Percentiles rank a stretch among this genome's conserved stretches.
phyloP scores from a whole-genome alignment of 1,140 invertebrate species.

The Zaprionus gabonicus region DNA sequence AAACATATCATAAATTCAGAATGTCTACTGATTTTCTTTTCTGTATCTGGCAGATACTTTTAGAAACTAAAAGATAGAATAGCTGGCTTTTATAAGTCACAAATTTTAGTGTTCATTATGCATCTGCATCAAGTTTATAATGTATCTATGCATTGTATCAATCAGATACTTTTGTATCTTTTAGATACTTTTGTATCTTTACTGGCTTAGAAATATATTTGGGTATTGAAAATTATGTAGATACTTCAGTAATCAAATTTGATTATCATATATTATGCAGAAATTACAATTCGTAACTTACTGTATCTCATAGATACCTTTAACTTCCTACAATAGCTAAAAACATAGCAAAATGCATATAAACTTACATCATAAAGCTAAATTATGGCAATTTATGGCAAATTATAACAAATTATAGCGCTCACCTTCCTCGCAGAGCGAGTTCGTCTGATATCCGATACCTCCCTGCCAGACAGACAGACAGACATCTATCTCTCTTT shows the following conservation, averaged over 20 bases:
- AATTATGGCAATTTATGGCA: too few relatives aligned
- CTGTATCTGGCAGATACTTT: background rate
- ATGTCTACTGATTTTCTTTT: background rate
- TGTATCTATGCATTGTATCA: background rate
- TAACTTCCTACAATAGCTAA: background rate
- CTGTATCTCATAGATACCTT: background rate
- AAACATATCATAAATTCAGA: background rate
- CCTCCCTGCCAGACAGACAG: background rate
- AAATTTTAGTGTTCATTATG: too few relatives aligned
- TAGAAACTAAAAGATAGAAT: background rate
- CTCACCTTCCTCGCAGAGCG: too few relatives aligned
- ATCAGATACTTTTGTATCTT: background rate
- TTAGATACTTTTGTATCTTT: background rate
- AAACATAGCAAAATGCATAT: too few relatives aligned
- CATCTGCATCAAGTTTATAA: too few relatives aligned
- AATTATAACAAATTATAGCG: too few relatives aligned
- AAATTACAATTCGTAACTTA: background rate
- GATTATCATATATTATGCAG: background rate
- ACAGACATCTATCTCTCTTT: background rate
- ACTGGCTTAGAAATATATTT: background rate
- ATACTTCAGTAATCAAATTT: background rate
- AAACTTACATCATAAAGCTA: too few relatives aligned
- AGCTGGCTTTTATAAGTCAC: too few relatives aligned
- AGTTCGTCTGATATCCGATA: background rate
- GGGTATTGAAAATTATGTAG: background rate